Base-by-base conservation (phyloP, 2,888 invertebrate genomes). In the Prosopocoilus inquinatus region DNA sequence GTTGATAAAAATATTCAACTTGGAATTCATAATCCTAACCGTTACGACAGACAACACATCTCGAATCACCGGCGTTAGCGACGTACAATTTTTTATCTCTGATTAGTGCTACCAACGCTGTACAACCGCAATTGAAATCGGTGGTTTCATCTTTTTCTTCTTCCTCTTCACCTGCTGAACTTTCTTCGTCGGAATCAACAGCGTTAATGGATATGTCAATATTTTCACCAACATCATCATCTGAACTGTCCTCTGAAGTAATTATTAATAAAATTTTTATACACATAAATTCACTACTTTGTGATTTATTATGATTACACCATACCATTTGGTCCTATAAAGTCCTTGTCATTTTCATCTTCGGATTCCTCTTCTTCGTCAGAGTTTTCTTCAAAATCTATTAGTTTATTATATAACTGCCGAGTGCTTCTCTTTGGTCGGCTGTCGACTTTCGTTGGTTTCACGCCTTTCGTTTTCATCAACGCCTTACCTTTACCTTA, bases 41-140 rank as follows among this genome's bases (percentile, higher is more conserved):
- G 55, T 75, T 71, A 64, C 77, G 64, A 61, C 80, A 81, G 1
- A 82, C 71, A 34, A 82, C 78, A 64, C 84, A 84, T 39, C 92
- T 86, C 0, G 97, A 98, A 78, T 99, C 99, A 1, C 99, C 99
- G 3, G 96, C 96, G 78, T 99, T 99, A 2, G 97, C 98, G 0
- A 99, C 97, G 71, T 85, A 94, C 35, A 99, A 76, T 64, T 91
- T 85, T 46, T 84, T 84, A 75, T 86, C 85, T 75, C 82, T 81
- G 2, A 98, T 76, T 55, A 98, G 70, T 8, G 95, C 94, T 3
- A 98, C 91, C n/a, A 98, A 96, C 3, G 98, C 98, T 8, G 99
- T 99, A 70, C 96, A 96, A 0, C 99, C 98, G 73, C 96, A 96
- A 72, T 96, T 94, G 55, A 87, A 88, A 16, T 96, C 96, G 11